Percentiles rank a stretch among this genome's conserved stretches.
Evolutionary conservation across 2,113 vertebrate species (phyloP).

Genomic region (Spea multiplicata): DNA sequence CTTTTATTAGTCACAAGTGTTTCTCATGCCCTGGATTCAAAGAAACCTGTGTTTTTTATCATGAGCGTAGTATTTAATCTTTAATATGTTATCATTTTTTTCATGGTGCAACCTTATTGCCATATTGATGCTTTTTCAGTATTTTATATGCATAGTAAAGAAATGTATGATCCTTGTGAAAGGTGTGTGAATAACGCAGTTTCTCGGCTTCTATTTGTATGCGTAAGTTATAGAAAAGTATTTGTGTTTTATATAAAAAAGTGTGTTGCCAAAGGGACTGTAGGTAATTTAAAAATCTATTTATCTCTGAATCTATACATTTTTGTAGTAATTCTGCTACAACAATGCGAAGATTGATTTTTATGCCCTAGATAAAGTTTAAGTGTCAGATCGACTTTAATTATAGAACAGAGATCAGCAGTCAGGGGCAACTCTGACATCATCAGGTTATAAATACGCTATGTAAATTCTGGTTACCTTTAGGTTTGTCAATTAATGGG

Average conservation of each 20-base stretch:
- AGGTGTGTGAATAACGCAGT: too few species aligned
- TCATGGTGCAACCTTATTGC: too few species aligned
- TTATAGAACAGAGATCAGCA: background rate
- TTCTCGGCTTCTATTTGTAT: background rate
- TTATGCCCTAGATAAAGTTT: background rate
- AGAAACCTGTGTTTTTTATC: too few species aligned
- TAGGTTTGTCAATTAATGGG: too few species aligned
- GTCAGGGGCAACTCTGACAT: background rate
- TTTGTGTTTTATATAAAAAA: background rate
- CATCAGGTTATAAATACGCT: background rate
- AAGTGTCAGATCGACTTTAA: background rate
- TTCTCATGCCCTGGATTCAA: too few species aligned
- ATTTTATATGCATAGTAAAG: too few species aligned
- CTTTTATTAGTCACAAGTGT: too few species aligned
- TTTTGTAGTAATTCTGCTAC: background rate
- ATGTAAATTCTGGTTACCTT: too few species aligned
- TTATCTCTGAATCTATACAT: background rate
- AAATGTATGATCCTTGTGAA: too few species aligned
- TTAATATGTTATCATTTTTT: too few species aligned
- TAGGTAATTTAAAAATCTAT: background rate
- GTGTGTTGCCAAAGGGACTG: background rate
- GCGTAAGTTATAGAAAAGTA: background rate
- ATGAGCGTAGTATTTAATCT: too few species aligned
- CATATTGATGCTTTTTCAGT: too few species aligned
- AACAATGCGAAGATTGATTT: background rate